Evolutionary conservation across 2,113 vertebrate genomes (phyloP), one percentile per base, ranked within the genome.

Genomic region (Formicarius rufipectus): DNA sequence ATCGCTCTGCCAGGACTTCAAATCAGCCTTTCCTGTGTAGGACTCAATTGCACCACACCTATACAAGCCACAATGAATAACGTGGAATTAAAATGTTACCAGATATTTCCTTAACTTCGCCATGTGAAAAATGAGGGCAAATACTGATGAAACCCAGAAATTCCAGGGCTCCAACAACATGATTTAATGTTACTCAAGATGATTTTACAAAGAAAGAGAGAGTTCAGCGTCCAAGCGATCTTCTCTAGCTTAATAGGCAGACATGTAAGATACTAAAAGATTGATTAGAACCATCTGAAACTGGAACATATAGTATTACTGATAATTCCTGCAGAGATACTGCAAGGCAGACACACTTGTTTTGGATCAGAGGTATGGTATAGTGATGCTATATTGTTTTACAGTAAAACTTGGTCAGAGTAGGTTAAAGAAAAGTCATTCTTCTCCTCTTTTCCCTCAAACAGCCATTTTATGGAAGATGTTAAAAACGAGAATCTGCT

Each of bases 1-100:
- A 98, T 96, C 80, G 3, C 72, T 93, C 85, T 98, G 97, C 98
- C 98, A 98, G 96, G 97, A 88, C 94, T 96, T 97, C 93, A 96
- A 94, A 97, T 98, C 97, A 97, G 93, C 96, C 96, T 97, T 98
- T 98, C 97, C 97, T 97, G 84, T 80, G 42, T 73, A 86, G 94
- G 85, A 76, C 90, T 96, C 76, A 35, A 81, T 96, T 86, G 84
- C 66, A 96, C 97, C 97, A 97, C 98, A 98, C 97, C 98, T 98
- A 96, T 88, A 92, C 85, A 97, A 97, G 92, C 95, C 64, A 71
- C 91, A 92, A 2, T 49, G 93, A 97, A 95, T 95, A 96, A 96
- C 2, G 17, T 67, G 80, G 96, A 97, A 97, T 97, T 97, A 96
- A 96, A 96, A 92, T 95, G 95, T 97, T 96, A 97, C 96, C 95